These are phyloP conservation scores for Pangasius krempfi DNA, from an alignment of 2,797 vertebrate genomes.

Conservation along the genomic window DNA sequence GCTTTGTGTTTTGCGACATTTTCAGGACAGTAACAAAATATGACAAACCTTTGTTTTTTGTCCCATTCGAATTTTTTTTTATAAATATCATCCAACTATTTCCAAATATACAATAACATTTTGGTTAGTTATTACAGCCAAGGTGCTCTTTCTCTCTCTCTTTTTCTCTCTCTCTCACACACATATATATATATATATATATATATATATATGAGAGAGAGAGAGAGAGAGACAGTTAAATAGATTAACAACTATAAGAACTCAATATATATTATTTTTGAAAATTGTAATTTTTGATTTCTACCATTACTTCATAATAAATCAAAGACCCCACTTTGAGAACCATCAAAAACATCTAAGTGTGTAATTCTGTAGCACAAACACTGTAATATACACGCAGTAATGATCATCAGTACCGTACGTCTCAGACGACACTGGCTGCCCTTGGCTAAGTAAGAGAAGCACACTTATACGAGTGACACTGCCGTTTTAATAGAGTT, in stretches of 20 bases:
- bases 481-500: slow-evolving; percentile 6
- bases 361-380: neutral
- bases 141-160: no score
- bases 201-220: no score
- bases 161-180: no score
- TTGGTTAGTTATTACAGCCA: neutral
- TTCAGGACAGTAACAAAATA: neutral
- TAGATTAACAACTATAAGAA: no score
- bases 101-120: neutral
- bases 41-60: neutral
- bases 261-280: neutral
- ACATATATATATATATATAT: no score
- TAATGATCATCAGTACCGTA: neutral
- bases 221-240: no score
- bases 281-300: no score
- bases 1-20: no score
- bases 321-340: neutral
- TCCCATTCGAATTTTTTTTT: neutral
- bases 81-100: neutral
- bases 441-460: slow-evolving; percentile 20
- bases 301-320: no score
- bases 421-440: neutral
- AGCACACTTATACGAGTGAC: neutral
- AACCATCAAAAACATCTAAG: neutral
- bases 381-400: neutral